A percentile compares a stretch with the other conserved stretches of the same genome.
Conservation (phyloP, 2,113 vertebrate species). For the Cyanistes caeruleus region DNA sequence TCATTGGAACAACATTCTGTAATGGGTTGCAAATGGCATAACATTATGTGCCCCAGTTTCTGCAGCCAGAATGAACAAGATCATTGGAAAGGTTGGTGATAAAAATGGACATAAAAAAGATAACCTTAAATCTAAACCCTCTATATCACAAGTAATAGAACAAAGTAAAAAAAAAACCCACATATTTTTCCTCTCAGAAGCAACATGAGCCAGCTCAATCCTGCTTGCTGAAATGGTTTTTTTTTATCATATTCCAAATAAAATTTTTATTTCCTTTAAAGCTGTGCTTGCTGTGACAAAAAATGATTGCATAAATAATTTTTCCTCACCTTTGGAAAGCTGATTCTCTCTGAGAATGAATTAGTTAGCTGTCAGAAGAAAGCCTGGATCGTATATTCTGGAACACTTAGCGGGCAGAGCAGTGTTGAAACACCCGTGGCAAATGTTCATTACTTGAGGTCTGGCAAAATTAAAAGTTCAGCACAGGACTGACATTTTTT, state of each 20-base stretch:
- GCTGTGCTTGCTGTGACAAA: constrained; percentile 24
- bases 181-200: neutral
- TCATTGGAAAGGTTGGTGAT: neutral
- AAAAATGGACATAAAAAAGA: constrained; percentile 1
- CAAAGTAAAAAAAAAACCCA: neutral
- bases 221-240: neutral
- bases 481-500: neutral
- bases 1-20: neutral
- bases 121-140: constrained; percentile 35
- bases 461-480: neutral
- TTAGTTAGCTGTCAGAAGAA: constrained; percentile 45
- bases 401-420: neutral
- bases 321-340: constrained; percentile 55
- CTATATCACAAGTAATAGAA: constrained; percentile 1
- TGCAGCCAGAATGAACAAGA: constrained; percentile 13
- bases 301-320: constrained; percentile 34
- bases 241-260: neutral
- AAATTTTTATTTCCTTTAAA: constrained; percentile 39
- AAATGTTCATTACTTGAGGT: constrained; percentile 13
- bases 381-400: constrained; percentile 9
- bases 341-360: constrained; percentile 31
- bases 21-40: neutral
- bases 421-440: neutral
- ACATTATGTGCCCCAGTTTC: neutral
- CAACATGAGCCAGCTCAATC: neutral